Conservation (phyloP, 2,113 vertebrate species). For the Megaptera novaeangliae region DNA sequence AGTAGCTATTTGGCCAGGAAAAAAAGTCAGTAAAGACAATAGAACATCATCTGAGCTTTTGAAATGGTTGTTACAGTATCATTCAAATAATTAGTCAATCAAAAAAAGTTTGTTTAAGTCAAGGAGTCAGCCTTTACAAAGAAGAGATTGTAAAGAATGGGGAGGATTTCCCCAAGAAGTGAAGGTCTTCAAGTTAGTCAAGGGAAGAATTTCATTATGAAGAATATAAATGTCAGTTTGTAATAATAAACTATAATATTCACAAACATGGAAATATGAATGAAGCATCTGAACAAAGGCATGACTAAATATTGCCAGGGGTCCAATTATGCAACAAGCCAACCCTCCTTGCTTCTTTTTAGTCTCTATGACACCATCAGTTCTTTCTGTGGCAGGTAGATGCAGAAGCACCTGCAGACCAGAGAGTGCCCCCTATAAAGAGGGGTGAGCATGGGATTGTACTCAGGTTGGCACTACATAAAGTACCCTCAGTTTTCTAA, state of each 20-base stretch:
- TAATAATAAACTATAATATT: neutral
- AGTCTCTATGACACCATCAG: neutral
- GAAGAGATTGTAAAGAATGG: neutral
- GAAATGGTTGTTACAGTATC: neutral
- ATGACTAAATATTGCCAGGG: neutral
- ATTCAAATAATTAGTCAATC: neutral
- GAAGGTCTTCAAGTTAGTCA: neutral
- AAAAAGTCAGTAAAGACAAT: neutral
- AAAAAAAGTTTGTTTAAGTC: neutral
- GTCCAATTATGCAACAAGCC: neutral
- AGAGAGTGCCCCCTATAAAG: neutral
- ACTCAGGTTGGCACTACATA: neutral
- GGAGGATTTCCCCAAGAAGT: neutral
- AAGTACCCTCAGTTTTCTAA: neutral
- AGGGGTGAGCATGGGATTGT: neutral
- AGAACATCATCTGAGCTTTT: neutral
- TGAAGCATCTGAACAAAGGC: neutral
- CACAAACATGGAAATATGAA: neutral
- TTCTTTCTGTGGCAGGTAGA: neutral
- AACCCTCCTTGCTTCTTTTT: neutral
- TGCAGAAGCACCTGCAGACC: neutral
- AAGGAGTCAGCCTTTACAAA: neutral
- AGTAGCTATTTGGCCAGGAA: neutral
- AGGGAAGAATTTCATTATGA: neutral
- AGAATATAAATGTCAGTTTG: constrained; percentile 6